These are phyloP conservation scores for Eufriesea mexicana DNA, from an alignment of 1,140 invertebrate genomes.

Conservation along the genomic window DNA sequence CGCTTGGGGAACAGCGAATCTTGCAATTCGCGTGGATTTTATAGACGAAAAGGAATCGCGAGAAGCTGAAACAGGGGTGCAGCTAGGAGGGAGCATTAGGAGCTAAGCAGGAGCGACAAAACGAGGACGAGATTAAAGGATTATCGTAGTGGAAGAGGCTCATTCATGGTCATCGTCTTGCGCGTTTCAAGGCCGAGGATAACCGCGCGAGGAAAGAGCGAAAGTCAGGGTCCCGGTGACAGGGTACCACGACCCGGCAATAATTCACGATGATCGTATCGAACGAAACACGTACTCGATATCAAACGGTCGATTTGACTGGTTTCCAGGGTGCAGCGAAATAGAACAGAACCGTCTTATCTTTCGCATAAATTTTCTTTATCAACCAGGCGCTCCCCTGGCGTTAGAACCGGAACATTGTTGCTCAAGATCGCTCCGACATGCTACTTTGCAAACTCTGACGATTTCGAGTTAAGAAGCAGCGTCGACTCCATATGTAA, in stretches of 20 bases:
- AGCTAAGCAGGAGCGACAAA: not conserved
- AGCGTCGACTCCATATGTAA: not conserved
- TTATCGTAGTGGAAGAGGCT: not conserved
- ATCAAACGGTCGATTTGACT: slow-evolving; percentile 43
- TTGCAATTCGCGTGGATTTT: no score
- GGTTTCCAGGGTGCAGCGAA: slow-evolving; percentile 18
- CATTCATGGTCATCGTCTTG: not conserved
- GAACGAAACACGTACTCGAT: slow-evolving; percentile 24
- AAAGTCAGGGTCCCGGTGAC: slow-evolving; percentile 27
- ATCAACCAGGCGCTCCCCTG: slow-evolving; percentile 42
- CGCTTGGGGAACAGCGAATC: no score
- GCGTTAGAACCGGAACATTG: not conserved
- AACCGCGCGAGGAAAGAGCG: not conserved
- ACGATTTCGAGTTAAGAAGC: not conserved
- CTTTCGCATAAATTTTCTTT: slow-evolving; percentile 68
- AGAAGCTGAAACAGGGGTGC: no score
- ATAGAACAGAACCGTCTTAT: slow-evolving; percentile 47
- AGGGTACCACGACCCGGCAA: slow-evolving; percentile 26
- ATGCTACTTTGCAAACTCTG: not conserved
- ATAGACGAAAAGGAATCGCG: no score
- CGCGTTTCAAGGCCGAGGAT: slow-evolving; percentile 26
- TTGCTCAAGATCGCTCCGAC: not conserved
- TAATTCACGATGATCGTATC: slow-evolving; percentile 46
- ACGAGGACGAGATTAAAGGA: not conserved
- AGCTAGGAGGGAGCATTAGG: no score